phyloP scores from a whole-genome alignment of 1,140 invertebrate species.

The Drosophila insularis region DNA sequence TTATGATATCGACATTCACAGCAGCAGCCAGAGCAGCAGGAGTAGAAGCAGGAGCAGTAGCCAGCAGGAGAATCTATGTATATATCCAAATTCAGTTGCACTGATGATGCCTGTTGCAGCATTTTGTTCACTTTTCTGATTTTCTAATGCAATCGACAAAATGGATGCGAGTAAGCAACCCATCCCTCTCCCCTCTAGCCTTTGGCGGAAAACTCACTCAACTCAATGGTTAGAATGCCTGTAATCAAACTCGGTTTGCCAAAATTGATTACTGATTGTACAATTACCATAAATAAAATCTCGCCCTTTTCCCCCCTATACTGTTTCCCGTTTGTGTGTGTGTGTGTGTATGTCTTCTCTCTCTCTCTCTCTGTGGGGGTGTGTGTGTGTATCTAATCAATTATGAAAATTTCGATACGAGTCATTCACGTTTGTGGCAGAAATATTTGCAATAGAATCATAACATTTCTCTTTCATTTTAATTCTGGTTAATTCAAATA shows the following conservation, averaged over 20 bases:
- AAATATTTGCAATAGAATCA: background rate
- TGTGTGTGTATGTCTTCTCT: background rate
- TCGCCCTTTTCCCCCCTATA: background rate
- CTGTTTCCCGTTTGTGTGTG: background rate
- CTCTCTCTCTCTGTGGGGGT: background rate
- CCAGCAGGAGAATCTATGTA: too few species aligned
- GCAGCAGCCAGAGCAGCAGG: background rate
- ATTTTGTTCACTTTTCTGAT: background rate
- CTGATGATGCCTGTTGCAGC: background rate
- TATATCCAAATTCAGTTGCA: background rate
- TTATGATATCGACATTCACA: background rate
- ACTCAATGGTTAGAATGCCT: conserved; percentile 3
- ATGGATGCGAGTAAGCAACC: conserved; percentile 21
- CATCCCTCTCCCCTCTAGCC: background rate
- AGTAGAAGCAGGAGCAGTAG: background rate
- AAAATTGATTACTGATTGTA: conserved; percentile 11
- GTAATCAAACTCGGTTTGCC: conserved; percentile 7
- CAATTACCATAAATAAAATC: conserved; percentile 10
- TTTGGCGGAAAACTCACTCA: conserved; percentile 1
- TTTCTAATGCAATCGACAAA: conserved; percentile 48
- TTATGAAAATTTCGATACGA: conserved; percentile 5
- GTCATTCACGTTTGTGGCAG: background rate
- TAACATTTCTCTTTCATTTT: background rate
- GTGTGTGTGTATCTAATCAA: background rate
- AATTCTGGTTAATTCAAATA: background rate